A percentile compares a stretch with the other conserved stretches of the same genome.
Conservation (phyloP, 2,113 vertebrate species). For the Campylomormyrus tamandua region DNA sequence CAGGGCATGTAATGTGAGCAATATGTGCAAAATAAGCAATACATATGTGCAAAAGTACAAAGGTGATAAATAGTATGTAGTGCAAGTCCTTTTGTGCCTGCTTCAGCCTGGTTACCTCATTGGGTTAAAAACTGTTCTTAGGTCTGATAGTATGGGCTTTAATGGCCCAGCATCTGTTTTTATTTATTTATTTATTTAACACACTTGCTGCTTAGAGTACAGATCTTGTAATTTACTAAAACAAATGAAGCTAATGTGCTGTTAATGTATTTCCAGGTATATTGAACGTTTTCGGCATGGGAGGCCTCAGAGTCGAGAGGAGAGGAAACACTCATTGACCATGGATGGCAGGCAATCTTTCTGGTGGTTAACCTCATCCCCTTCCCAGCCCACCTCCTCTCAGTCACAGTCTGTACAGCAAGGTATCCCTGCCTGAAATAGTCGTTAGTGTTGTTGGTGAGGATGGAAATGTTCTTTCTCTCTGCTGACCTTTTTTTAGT, state of each 20-base stretch:
- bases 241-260: background rate
- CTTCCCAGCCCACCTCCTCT: slow-evolving; percentile 41
- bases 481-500: background rate
- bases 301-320: slow-evolving; percentile 65
- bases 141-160: background rate
- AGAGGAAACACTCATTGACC: slow-evolving; percentile 48
- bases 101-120: background rate
- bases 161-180: too few species aligned
- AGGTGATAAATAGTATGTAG: background rate
- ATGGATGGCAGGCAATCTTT: slow-evolving; percentile 50
- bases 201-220: background rate
- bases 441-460: background rate
- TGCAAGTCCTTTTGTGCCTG: background rate
- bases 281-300: slow-evolving; percentile 74
- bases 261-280: slow-evolving; percentile 53
- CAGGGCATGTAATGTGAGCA: background rate
- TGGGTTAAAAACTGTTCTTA: background rate
- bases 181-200: background rate
- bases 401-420: slow-evolving; percentile 31
- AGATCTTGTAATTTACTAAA: background rate
- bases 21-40: background rate
- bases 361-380: slow-evolving; percentile 66
- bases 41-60: background rate
- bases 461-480: background rate
- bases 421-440: slow-evolving; percentile 26